A percentile compares a stretch with the other conserved stretches of the same genome.
Conservation (phyloP, 1,140 invertebrate genomes). For the Aethina tumida region DNA sequence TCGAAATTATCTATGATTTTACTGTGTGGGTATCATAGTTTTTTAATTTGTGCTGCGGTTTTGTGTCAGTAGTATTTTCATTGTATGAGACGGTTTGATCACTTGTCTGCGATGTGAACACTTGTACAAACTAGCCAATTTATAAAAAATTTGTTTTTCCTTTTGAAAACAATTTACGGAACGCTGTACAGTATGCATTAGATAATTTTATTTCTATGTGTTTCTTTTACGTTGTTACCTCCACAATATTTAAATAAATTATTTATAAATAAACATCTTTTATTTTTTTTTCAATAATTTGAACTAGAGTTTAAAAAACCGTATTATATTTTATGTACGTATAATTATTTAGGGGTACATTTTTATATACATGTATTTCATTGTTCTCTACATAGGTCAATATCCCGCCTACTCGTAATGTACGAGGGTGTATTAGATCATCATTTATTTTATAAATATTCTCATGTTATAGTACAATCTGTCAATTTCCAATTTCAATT, state of each 20-base stretch:
- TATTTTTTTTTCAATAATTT: conserved; percentile 2
- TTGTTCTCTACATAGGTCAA: too few species aligned
- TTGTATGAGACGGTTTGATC: conserved; percentile 13
- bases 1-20: too few species aligned
- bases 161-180: conserved; percentile 7
- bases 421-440: too few species aligned
- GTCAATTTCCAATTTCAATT: too few species aligned
- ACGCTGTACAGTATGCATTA: conserved; percentile 17
- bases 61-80: conserved; percentile 19
- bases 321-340: background rate
- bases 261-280: conserved; percentile 6
- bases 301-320: background rate
- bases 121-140: conserved; percentile 22
- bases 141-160: conserved; percentile 12
- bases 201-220: conserved; percentile 14
- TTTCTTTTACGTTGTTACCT: conserved; percentile 9
- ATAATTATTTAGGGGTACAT: too few species aligned
- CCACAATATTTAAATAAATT: conserved; percentile 13
- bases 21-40: too few species aligned
- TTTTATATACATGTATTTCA: too few species aligned
- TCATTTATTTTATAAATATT: too few species aligned
- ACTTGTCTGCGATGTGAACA: conserved; percentile 14
- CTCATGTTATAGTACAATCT: too few species aligned
- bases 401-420: too few species aligned
- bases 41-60: conserved; percentile 8